Percentiles rank a stretch among this genome's conserved stretches.
Conservation (phyloP, 2,888 invertebrate genomes). For the Tanypteryx hageni region DNA sequence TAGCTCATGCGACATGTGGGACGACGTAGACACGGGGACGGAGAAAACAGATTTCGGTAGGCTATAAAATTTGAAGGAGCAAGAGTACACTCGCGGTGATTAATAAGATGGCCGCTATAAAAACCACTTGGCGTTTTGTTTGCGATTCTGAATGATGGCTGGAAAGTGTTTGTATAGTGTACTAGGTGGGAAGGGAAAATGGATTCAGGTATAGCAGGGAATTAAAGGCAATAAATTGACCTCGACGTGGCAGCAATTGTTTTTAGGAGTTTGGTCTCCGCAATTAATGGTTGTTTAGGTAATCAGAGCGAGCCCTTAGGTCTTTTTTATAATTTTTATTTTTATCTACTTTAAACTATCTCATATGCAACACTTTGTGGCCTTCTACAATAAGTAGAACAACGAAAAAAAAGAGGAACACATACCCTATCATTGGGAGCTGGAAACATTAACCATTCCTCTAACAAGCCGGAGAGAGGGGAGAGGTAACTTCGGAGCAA, state of each 20-base stretch:
- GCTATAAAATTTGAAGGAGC: not conserved
- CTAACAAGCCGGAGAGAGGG: too few relatives aligned
- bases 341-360: too few relatives aligned
- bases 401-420: too few relatives aligned
- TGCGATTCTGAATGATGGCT: not conserved
- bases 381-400: too few relatives aligned
- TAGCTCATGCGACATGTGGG: not conserved
- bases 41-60: not conserved
- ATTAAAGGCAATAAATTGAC: not conserved
- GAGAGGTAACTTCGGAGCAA: too few relatives aligned
- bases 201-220: too few relatives aligned
- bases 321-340: not conserved
- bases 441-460: too few relatives aligned
- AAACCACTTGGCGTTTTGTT: not conserved
- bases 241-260: not conserved
- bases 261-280: not conserved
- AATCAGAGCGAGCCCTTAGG: not conserved
- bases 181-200: not conserved
- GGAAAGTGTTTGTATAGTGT: not conserved
- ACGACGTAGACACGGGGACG: not conserved
- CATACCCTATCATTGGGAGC: too few relatives aligned
- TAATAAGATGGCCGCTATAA: not conserved
- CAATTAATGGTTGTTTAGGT: not conserved
- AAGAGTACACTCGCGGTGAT: not conserved
- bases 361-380: too few relatives aligned